Evolutionary conservation across 1,140 invertebrate genomes (phyloP), one percentile per base, ranked within the genome.

Genomic region (Rhagoletis zephyria): DNA sequence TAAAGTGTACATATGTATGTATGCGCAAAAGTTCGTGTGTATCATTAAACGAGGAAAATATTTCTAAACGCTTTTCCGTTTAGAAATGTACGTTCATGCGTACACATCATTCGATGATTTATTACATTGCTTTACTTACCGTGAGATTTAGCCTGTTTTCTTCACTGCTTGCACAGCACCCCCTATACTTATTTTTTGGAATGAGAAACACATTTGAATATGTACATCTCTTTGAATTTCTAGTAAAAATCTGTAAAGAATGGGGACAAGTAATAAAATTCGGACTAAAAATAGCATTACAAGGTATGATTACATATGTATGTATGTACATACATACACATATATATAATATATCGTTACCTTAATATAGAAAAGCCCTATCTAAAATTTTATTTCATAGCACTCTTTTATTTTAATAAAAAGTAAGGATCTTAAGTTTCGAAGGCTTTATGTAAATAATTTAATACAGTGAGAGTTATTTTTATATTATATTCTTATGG

Each of bases 251-350:
- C n/a, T 81, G 48, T n/a, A n/a, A 81, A 42, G 19, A 81, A 81
- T 81, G 74, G 74, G 74, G 74, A 81, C 74, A 81, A 81, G 74
- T 81, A 51, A 81, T 81, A 81, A 81, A 81, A 81, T 16, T 56
- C 56, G 16, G 16, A 2, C n/a, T 56, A 81, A 81, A 81, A 81
- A 56, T 56, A 56, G 74, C 74, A 77, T 10, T 51, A 59, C 74
- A 51, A 81, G 74, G 74, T 81, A 48, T 30, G 48, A 56, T 81
- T 81, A 81, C 74, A 56, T 30, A 3, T 19, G 64, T 67, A 67
- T 7, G n/a, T 40, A 67, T 48, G 9, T 51, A 30, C 16, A 48
- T 16, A 16, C 16, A 16, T 48, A 48, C n/a, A 67, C 30, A 16
- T 30, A 30, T 30, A 30, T 30, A 30, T 30, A 30, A 30, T 30